Evolutionary conservation across 2,888 invertebrate genomes (phyloP).

Genomic region (Byasa hedistus): DNA sequence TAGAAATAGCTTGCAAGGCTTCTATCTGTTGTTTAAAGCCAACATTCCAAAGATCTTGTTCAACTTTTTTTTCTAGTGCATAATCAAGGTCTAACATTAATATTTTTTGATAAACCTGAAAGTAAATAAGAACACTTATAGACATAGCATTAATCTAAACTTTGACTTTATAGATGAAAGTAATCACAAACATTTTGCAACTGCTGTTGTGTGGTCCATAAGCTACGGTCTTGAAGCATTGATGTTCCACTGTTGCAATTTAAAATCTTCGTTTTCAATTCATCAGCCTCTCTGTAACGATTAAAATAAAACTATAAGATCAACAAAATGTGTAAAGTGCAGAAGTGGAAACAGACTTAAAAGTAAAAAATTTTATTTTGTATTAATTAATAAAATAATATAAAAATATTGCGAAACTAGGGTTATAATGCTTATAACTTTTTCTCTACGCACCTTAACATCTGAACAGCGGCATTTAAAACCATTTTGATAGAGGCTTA

Average conservation of each 20-base stretch:
- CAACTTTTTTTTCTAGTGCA: constrained; percentile 92
- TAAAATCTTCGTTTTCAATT: constrained; percentile 84
- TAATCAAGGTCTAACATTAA: constrained; percentile 90
- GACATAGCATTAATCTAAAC: neutral
- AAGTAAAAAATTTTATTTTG: neutral
- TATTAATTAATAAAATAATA: neutral
- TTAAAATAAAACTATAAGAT: neutral
- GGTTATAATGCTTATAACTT: constrained; percentile 25
- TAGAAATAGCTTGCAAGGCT: constrained; percentile 86
- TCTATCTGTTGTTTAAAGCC: constrained; percentile 94
- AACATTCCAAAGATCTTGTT: constrained; percentile 93
- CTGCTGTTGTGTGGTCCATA: constrained; percentile 72
- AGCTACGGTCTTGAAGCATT: constrained; percentile 68
- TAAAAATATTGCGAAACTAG: constrained; percentile 10
- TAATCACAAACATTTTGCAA: constrained; percentile 62
- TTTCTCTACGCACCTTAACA: constrained; percentile 81
- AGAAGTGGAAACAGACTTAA: neutral
- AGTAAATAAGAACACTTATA: constrained; percentile 28
- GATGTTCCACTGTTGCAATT: constrained; percentile 81
- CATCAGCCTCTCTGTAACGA: constrained; percentile 84
- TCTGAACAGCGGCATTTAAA: constrained; percentile 87
- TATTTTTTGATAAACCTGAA: constrained; percentile 85
- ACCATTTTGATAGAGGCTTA: constrained; percentile 83
- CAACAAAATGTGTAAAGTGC: neutral
- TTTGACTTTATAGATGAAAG: constrained; percentile 8